Evolutionary conservation across 2,113 vertebrate species (phyloP), one percentile per base, ranked within the genome.

Genomic region (Heteronetta atricapilla): DNA sequence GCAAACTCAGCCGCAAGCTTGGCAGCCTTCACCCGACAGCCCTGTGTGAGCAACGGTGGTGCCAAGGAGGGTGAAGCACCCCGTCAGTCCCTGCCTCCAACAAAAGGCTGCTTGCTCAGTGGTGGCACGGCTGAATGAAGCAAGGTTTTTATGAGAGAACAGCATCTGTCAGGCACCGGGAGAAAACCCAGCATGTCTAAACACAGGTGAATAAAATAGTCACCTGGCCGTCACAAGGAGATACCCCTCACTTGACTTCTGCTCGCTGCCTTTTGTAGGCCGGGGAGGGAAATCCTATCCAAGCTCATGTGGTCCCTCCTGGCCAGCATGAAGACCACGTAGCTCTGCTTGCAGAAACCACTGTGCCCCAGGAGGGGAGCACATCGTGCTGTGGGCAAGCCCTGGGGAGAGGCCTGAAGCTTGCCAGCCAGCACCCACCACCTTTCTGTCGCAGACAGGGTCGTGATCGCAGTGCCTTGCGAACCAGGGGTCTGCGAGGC

Each of bases 1-100:
- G 79, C 23, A 40, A 12, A 53, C 23, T 66, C 80, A 25, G 62
- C 13, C 0, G 1, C 28, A 82, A 73, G 63, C 13, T 10, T 26
- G 79, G 73, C 34, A 73, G 82, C 36, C 68, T 73, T 68, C 3
- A 8, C 36, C 34, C 28, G 26, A 53, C 38, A 75, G 1, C n/a
- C n/a, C 36, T 16, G 64, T 46, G 60, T 0, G 0, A 76, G 79
- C 64, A 6, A 25, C 76, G 72, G 17, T 0, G 0, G 58, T 59
- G 69, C 25, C 52, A 63, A 63, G 56, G 74, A 59, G 0, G 0
- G 25, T 8, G 48, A 68, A 68, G 34, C 22, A 1, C 25, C 50
- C 73, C 20, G 18, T 8, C 72, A 44, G 91, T 23, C 78, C 58
- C 56, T 1, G 1, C 28, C 14, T 33, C 80, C 40, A 50, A 36